These are phyloP conservation scores for Tyrophagus putrescentiae DNA, from an alignment of 1,140 invertebrate species.

Conservation along the genomic window DNA sequence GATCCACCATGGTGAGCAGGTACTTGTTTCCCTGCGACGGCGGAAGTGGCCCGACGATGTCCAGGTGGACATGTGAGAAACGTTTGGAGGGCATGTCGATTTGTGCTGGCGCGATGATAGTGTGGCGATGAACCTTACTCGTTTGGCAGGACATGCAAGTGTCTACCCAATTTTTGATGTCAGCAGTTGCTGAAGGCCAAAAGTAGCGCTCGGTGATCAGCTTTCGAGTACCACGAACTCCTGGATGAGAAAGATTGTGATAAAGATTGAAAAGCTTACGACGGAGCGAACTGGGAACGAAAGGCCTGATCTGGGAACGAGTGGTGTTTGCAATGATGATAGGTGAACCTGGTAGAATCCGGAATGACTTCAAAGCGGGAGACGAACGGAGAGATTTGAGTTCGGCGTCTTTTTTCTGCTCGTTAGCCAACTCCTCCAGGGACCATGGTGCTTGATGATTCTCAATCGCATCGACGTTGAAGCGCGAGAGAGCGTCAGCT, in stretches of 20 bases:
- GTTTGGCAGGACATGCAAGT: neutral
- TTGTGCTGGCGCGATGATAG: neutral
- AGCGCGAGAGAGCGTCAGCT: neutral
- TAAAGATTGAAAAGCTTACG: neutral
- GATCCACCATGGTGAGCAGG: constrained; percentile 5
- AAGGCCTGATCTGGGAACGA: neutral
- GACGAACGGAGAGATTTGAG: neutral
- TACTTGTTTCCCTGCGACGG: constrained; percentile 3
- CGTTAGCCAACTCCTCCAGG: neutral
- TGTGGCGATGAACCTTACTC: neutral
- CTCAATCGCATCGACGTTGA: neutral
- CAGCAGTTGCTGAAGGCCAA: neutral
- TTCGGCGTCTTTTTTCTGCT: neutral
- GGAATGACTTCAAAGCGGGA: neutral
- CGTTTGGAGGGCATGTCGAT: neutral
- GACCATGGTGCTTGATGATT: neutral
- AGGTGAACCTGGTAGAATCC: neutral
- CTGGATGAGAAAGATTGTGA: neutral
- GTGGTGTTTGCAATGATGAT: neutral
- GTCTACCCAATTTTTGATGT: neutral
- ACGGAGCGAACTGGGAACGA: neutral
- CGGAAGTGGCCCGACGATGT: neutral
- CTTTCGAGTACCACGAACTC: neutral
- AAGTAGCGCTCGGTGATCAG: neutral
- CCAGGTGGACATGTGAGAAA: neutral